A percentile compares a stretch with the other conserved stretches of the same genome.
phyloP scores from a whole-genome alignment of 2,888 invertebrate species.

The Agonopterix arenella region DNA sequence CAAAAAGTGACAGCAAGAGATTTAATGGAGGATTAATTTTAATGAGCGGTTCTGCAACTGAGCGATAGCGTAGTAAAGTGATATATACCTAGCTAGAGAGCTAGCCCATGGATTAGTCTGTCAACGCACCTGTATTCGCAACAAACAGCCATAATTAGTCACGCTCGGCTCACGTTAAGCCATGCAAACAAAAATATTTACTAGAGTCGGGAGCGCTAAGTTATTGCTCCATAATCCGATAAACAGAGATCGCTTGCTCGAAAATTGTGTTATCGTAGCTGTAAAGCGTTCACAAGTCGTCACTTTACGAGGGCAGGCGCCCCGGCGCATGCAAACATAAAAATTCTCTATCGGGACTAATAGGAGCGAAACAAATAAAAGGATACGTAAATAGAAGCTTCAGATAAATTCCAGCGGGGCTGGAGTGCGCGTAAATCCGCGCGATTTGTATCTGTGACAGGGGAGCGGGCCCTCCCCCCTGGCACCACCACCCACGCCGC shows the following conservation, averaged over 20 bases:
- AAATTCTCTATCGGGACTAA: constrained; percentile 76
- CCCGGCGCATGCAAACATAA: constrained; percentile 67
- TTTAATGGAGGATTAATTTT: too few species aligned
- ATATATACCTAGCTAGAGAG: too few species aligned
- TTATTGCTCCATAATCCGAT: constrained; percentile 70
- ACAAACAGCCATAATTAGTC: constrained; percentile 61
- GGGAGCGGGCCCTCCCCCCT: constrained; percentile 34
- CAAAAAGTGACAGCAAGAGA: too few species aligned
- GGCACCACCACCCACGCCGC: constrained; percentile 16
- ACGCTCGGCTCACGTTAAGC: constrained; percentile 28
- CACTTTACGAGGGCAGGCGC: constrained; percentile 70
- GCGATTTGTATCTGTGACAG: constrained; percentile 77
- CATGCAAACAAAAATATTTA: constrained; percentile 61
- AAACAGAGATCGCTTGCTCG: constrained; percentile 57
- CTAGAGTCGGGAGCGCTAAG: constrained; percentile 47
- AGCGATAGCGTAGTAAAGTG: too few species aligned
- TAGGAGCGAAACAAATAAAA: constrained; percentile 76
- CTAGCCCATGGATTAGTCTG: constrained; percentile 37
- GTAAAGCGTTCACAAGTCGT: constrained; percentile 69
- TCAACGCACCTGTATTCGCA: constrained; percentile 58
- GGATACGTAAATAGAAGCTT: constrained; percentile 74
- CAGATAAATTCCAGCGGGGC: constrained; percentile 74
- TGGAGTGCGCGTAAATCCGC: constrained; percentile 74
- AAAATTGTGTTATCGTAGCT: constrained; percentile 69
- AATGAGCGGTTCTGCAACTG: too few species aligned